These are phyloP conservation scores for Harmothoe impar DNA, from an alignment of 2,888 invertebrate genomes.

Conservation along the genomic window DNA sequence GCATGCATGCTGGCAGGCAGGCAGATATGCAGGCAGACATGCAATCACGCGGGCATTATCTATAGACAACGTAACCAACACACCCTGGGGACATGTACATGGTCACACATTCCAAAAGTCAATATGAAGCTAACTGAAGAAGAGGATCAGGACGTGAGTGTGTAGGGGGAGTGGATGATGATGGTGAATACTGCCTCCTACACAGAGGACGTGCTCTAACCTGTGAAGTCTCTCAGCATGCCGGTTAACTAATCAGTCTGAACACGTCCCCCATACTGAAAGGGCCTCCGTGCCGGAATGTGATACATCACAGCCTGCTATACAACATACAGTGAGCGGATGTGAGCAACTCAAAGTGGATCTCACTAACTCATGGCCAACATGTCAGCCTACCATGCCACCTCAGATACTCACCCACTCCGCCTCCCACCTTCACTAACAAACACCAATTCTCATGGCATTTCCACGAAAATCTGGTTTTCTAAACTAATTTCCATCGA, in stretches of 20 bases:
- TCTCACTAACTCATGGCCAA: background rate
- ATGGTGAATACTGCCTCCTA: too few relatives aligned
- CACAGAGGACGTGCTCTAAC: background rate
- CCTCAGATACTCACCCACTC: too few relatives aligned
- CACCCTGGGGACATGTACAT: too few relatives aligned
- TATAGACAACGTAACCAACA: too few relatives aligned
- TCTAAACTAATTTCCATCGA: background rate
- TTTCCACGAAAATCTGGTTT: constrained; percentile 20
- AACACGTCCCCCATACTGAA: background rate
- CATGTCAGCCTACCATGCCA: background rate
- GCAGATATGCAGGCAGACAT: too few relatives aligned
- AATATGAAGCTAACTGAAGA: too few relatives aligned
- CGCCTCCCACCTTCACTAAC: too few relatives aligned
- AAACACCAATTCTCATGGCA: background rate
- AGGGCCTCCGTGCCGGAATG: background rate
- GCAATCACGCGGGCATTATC: too few relatives aligned
- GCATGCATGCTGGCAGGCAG: too few relatives aligned
- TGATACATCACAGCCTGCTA: background rate
- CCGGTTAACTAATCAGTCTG: constrained; percentile 9
- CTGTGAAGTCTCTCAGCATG: background rate
- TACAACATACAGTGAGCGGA: background rate
- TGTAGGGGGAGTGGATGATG: too few relatives aligned
- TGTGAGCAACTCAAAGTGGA: background rate
- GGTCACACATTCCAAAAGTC: too few relatives aligned
- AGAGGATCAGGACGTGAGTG: too few relatives aligned